Conservation (phyloP, 2,113 vertebrate species). For the Rissa tridactyla region DNA sequence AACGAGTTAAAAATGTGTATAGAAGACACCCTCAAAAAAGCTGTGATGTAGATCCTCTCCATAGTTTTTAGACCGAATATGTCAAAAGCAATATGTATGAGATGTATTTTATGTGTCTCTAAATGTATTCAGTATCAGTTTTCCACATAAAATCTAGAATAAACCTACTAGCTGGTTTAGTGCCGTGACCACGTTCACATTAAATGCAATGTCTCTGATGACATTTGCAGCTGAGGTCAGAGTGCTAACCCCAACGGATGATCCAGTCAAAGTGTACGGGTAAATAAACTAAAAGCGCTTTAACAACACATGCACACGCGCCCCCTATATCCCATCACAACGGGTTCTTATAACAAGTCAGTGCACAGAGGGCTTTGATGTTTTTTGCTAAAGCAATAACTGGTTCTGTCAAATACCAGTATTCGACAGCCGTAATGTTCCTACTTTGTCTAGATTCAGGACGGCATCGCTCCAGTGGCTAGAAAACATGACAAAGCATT, state of each 20-base stretch:
- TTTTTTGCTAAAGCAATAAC: slow-evolving; percentile 8
- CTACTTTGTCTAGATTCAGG: slow-evolving; percentile 54
- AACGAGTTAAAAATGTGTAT: background rate
- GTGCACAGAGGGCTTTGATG: background rate
- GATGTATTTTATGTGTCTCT: background rate
- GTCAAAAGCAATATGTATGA: background rate
- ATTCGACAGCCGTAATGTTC: slow-evolving; percentile 35
- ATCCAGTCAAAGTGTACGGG: background rate
- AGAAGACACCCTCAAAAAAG: background rate
- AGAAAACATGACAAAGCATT: slow-evolving; percentile 17
- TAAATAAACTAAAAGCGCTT: background rate
- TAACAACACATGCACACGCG: background rate
- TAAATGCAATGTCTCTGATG: background rate
- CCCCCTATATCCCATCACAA: background rate
- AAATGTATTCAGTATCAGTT: background rate
- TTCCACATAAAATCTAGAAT: background rate
- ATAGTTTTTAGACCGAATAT: background rate
- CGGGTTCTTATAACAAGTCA: background rate
- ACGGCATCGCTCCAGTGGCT: slow-evolving; percentile 12
- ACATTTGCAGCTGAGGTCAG: background rate
- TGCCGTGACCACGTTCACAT: background rate
- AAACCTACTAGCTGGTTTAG: background rate
- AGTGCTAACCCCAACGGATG: background rate
- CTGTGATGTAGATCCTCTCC: background rate
- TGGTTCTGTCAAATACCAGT: slow-evolving; percentile 1